A percentile compares a stretch with the other conserved stretches of the same genome.
Conservation (phyloP, 2,113 vertebrate genomes). For the Centropus unirufus region DNA sequence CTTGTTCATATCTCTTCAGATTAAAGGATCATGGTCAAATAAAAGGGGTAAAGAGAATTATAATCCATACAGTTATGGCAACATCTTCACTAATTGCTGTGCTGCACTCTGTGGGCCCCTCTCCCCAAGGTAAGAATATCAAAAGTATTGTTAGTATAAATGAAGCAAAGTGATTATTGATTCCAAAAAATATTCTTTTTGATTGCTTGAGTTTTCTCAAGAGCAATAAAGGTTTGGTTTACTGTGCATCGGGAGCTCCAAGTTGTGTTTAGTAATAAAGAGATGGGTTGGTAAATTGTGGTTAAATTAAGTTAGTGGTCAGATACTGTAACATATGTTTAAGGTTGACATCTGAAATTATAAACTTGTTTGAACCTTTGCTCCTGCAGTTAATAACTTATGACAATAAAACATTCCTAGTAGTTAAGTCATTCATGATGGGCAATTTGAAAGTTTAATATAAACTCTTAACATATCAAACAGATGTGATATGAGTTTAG, state of each 20-base stretch:
- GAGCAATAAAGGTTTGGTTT: not conserved
- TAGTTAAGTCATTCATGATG: not conserved
- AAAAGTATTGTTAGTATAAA: not conserved
- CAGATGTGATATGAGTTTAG: not conserved
- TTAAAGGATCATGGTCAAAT: constrained; percentile 98
- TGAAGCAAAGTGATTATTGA: not conserved
- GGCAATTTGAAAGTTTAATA: not conserved
- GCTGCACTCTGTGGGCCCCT: constrained; percentile 95
- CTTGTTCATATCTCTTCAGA: constrained; percentile 80
- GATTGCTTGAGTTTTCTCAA: not conserved
- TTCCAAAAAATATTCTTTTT: not conserved
- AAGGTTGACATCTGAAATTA: not conserved
- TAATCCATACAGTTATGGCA: constrained; percentile 97
- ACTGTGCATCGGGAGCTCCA: not conserved
- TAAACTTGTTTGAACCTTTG: not conserved
- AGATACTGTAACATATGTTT: not conserved
- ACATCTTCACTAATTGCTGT: constrained; percentile 95
- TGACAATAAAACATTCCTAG: not conserved
- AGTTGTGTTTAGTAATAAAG: not conserved
- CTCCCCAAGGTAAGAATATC: constrained; percentile 88
- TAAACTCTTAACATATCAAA: not conserved
- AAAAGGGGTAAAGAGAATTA: constrained; percentile 98
- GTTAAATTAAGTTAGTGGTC: not conserved
- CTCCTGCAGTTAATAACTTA: not conserved
- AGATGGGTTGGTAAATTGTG: not conserved